Percentiles rank a stretch among this genome's conserved stretches.
phyloP scores from a whole-genome alignment of 1,140 invertebrate genomes.

The Drosophila watanabei region DNA sequence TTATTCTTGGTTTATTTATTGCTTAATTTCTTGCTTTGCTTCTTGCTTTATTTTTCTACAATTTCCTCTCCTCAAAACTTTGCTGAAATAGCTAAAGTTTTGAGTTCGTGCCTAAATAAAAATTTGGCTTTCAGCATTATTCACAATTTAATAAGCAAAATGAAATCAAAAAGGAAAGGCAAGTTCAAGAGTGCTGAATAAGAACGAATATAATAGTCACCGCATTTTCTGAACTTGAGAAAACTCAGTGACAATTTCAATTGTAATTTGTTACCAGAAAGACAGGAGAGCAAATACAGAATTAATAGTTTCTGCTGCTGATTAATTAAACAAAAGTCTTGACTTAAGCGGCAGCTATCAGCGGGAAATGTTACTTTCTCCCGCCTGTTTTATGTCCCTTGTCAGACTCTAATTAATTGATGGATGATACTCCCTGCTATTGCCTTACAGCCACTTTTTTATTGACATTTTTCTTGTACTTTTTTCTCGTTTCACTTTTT shows the following conservation, averaged over 20 bases:
- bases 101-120: conserved; percentile 9
- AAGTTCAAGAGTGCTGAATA: conserved; percentile 4
- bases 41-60: neutral
- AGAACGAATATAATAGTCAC: neutral
- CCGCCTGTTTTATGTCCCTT: conserved; percentile 20
- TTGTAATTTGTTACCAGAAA: conserved; percentile 1
- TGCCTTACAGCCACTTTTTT: conserved; percentile 12
- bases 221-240: neutral
- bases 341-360: conserved; percentile 10
- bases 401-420: conserved; percentile 65
- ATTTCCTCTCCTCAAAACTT: neutral
- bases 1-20: neutral
- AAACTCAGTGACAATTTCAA: neutral
- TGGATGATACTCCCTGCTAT: conserved; percentile 44
- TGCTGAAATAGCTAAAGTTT: conserved; percentile 17
- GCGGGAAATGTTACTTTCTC: conserved; percentile 15
- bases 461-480: conserved; percentile 34
- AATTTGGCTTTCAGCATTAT: conserved; percentile 7
- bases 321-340: conserved; percentile 39
- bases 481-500: conserved; percentile 16
- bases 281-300: conserved; percentile 13
- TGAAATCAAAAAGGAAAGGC: neutral
- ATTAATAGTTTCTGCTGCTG: conserved; percentile 22
- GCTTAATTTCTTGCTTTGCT: neutral
- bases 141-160: conserved; percentile 15